Evolutionary conservation across 2,797 vertebrate genomes (phyloP).

Genomic region (Cryptoblepharus egeriae): DNA sequence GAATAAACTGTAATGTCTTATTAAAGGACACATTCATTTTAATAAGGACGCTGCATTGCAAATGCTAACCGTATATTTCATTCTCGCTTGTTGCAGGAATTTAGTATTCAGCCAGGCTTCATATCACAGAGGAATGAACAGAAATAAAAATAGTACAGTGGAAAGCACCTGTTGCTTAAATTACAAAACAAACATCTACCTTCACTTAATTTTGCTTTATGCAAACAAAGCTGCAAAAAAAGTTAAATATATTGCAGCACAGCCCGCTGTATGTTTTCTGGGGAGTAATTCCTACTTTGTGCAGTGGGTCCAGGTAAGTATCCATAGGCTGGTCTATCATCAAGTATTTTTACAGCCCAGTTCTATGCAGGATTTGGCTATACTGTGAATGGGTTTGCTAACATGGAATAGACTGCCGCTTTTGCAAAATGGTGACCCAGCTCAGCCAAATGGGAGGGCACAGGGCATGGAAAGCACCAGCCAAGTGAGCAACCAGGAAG

Average conservation of each 20-base stretch:
- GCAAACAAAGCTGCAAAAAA: slow-evolving; percentile 29
- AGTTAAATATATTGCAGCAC: slow-evolving; percentile 22
- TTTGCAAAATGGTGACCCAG: too few species aligned
- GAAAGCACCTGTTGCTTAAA: not conserved
- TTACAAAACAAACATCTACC: not conserved
- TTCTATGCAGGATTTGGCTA: too few species aligned
- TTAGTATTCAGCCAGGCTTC: slow-evolving; percentile 6
- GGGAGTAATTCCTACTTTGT: not conserved
- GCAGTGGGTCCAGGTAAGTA: too few species aligned
- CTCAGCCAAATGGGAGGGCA: too few species aligned
- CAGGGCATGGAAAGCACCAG: too few species aligned
- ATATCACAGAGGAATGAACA: not conserved
- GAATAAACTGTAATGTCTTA: slow-evolving; percentile 27
- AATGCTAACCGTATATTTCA: slow-evolving; percentile 14
- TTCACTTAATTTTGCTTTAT: slow-evolving; percentile 33
- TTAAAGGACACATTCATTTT: slow-evolving; percentile 36
- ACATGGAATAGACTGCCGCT: too few species aligned
- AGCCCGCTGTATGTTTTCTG: not conserved
- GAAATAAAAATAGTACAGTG: not conserved
- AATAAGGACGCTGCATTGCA: slow-evolving; percentile 22
- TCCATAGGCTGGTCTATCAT: not conserved
- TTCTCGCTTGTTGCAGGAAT: slow-evolving; percentile 4
- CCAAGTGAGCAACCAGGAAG: too few species aligned
- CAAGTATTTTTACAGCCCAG: not conserved
- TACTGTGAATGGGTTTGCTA: too few species aligned